A percentile compares a stretch with the other conserved stretches of the same genome.
Evolutionary conservation across 2,797 vertebrate genomes (phyloP).

Genomic region (Crypturellus tataupa): DNA sequence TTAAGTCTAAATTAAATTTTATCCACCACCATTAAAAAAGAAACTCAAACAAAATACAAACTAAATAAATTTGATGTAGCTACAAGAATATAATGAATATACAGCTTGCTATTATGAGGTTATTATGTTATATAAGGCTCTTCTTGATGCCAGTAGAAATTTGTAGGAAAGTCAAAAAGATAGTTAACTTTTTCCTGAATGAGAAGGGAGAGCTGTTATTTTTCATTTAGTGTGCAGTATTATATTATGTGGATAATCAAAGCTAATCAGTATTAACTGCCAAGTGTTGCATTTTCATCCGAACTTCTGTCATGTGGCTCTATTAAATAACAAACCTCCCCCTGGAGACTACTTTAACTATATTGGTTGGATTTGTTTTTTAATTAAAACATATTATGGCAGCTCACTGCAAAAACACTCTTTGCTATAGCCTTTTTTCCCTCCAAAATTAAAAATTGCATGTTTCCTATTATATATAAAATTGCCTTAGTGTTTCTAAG

Average conservation of each 20-base stretch:
- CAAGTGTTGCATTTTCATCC: not conserved
- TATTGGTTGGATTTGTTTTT: not conserved
- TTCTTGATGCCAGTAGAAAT: not conserved
- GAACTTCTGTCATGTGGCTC: not conserved
- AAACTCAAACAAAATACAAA: not conserved
- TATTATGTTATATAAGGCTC: not conserved
- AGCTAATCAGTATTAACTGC: not conserved
- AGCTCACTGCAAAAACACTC: fast-evolving
- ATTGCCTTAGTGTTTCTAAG: not conserved
- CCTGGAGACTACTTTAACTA: not conserved
- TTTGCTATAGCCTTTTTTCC: not conserved
- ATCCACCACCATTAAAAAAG: not conserved
- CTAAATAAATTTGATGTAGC: not conserved
- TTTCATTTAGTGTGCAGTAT: not conserved
- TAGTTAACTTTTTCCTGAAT: not conserved
- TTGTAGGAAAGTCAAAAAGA: not conserved
- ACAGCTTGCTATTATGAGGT: not conserved
- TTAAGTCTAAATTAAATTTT: not conserved
- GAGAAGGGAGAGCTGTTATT: not conserved
- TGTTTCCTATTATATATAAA: not conserved
- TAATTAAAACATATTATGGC: not conserved
- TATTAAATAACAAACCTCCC: not conserved
- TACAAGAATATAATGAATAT: not conserved
- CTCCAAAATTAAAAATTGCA: not conserved
- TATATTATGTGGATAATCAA: not conserved